phyloP scores from a whole-genome alignment of 1,140 invertebrate species.

The Zaprionus nigranus region DNA sequence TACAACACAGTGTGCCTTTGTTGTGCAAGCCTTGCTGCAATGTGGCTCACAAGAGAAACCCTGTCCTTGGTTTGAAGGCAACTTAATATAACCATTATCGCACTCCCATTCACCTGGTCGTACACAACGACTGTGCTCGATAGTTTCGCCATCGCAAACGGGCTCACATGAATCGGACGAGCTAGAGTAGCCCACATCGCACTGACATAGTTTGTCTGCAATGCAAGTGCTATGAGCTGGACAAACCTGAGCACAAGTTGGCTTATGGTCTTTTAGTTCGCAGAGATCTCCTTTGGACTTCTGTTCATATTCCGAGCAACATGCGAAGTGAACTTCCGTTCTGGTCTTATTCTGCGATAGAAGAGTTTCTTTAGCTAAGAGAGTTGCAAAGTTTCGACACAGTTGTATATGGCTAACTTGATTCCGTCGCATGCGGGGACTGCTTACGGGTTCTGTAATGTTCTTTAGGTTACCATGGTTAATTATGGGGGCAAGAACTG shows the following conservation, averaged over 20 bases:
- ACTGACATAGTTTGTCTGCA: conserved; percentile 8
- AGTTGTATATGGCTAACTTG: background rate
- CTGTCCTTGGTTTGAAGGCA: conserved; percentile 38
- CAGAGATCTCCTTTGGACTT: background rate
- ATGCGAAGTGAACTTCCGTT: background rate
- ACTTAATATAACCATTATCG: conserved; percentile 14
- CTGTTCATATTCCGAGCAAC: conserved; percentile 25
- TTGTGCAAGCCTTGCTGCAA: conserved; percentile 62
- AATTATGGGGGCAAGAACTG: background rate
- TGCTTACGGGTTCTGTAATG: background rate
- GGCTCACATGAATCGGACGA: background rate
- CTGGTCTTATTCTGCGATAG: background rate
- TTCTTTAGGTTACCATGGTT: background rate
- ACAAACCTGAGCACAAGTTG: conserved; percentile 78
- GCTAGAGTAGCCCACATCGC: conserved; percentile 10
- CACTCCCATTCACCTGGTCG: conserved; percentile 27
- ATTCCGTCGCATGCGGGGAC: background rate
- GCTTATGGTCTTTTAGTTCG: conserved; percentile 55
- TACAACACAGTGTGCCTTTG: conserved; percentile 33
- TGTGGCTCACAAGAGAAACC: conserved; percentile 84
- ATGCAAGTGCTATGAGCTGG: conserved; percentile 17
- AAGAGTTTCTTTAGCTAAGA: background rate
- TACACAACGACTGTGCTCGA: conserved; percentile 11
- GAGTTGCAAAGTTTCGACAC: background rate
- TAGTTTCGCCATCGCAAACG: background rate